Evolutionary conservation across 1,140 invertebrate genomes (phyloP).

Genomic region (Pinna nobilis): DNA sequence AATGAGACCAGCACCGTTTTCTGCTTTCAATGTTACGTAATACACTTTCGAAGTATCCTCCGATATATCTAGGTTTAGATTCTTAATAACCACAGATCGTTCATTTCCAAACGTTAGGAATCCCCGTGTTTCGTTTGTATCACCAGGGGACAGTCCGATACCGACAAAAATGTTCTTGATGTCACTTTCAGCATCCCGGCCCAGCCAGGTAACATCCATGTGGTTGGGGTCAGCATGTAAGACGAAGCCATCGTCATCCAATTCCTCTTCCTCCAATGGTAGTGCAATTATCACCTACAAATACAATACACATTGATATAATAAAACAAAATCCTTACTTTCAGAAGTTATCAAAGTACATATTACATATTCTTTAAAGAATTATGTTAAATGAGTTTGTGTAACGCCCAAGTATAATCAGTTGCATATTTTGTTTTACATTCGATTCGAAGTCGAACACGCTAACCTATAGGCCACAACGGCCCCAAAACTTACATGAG

Average conservation of each 20-base stretch:
- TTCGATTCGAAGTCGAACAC: too few relatives aligned
- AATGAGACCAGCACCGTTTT: conserved; percentile 47
- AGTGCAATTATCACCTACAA: conserved; percentile 37
- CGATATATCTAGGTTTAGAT: conserved; percentile 17
- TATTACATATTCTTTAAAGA: neutral
- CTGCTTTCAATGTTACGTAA: conserved; percentile 38
- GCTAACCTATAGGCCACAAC: too few relatives aligned
- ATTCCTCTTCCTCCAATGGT: conserved; percentile 40
- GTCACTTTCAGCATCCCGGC: conserved; percentile 40
- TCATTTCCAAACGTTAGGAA: conserved; percentile 15
- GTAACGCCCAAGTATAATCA: too few relatives aligned
- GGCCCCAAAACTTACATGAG: too few relatives aligned
- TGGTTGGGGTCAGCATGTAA: conserved; percentile 41
- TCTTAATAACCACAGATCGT: neutral
- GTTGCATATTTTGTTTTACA: too few relatives aligned
- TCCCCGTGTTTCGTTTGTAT: conserved; percentile 7
- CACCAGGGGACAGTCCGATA: conserved; percentile 18
- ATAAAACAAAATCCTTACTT: too few relatives aligned
- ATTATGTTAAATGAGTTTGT: too few relatives aligned
- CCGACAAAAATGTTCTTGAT: conserved; percentile 35
- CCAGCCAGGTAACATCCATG: conserved; percentile 40
- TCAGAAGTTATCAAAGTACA: neutral
- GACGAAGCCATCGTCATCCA: conserved; percentile 25
- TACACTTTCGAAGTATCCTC: neutral
- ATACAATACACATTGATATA: neutral